Evolutionary conservation across 2,797 vertebrate genomes (phyloP).

Genomic region (Lagorchestes hirsutus): DNA sequence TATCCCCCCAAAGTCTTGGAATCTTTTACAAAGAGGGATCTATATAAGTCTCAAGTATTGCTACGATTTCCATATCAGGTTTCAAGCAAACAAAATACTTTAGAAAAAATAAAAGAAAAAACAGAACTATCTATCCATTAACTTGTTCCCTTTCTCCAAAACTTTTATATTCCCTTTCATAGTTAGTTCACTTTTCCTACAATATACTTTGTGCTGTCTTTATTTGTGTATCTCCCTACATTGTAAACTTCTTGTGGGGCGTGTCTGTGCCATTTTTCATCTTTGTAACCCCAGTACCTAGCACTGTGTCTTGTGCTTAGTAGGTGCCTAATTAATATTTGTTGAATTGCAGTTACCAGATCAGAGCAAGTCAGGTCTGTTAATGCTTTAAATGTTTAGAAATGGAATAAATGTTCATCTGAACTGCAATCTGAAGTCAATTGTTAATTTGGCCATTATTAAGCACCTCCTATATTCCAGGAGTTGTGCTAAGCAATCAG

Average conservation of each 20-base stretch:
- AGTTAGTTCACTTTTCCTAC: background rate
- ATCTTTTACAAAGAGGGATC: background rate
- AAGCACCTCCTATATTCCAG: background rate
- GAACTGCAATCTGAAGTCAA: background rate
- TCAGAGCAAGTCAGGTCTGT: background rate
- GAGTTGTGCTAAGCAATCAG: background rate
- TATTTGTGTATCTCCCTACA: background rate
- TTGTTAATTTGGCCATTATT: background rate
- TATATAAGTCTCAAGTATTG: background rate
- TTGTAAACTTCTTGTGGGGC: background rate
- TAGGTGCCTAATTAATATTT: background rate
- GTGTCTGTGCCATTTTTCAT: background rate
- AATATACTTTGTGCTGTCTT: background rate
- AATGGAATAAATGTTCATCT: background rate
- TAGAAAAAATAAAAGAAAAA: background rate
- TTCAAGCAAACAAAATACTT: background rate
- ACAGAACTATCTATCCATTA: background rate
- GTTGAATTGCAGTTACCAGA: background rate
- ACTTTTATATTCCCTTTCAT: background rate
- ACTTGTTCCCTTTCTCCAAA: background rate
- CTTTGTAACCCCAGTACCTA: background rate
- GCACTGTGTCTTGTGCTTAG: background rate
- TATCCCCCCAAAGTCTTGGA: background rate
- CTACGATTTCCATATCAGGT: background rate
- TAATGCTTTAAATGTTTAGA: background rate